Base-by-base conservation (phyloP, 2,888 invertebrate species). In the Heliconius cydno region DNA sequence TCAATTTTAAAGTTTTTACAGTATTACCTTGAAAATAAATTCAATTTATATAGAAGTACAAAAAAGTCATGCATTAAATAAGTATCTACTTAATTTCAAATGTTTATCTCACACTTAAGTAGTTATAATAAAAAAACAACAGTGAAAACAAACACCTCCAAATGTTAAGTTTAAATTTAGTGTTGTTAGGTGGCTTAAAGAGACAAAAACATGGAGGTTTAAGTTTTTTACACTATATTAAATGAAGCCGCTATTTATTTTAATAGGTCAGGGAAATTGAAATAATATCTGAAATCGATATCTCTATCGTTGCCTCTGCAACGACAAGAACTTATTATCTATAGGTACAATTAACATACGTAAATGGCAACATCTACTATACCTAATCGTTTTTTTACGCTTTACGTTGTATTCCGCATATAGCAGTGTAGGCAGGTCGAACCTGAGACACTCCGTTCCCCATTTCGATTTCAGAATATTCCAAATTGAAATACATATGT, bases 1-100 rank as follows among this genome's bases (percentile, higher is more conserved):
- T 78, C 25, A 73, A 75, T 66, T 80, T 65, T 70, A 28, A 7
- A 80, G 66, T 68, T 76, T 80, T 80, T 78, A 76, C 67, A 46
- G 19, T 63, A 71, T 34, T 34, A 34, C 6, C 1, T 7, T 34
- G 34, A 9, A 34, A 34, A 34, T 34, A 34, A 34, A 7, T 7
- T 34, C 1, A 34, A 34, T 34, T 34, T 34, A 34, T 34, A 34
- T 34, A 34, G 6, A 34, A 6, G 34, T 34, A 34, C 1, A 28
- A 28, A 28, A 28, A n/a, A n/a, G n/a, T n/a, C n/a, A n/a, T n/a
- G n/a, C n/a, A n/a, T n/a, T n/a, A n/a, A n/a, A n/a, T n/a, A n/a
- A n/a, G n/a, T n/a, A n/a, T n/a, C n/a, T 28, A 28, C 28, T 28
- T 28, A 28, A 28, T 28, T 28, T 28, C 28, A 28, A 28, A 28